Evolutionary conservation across 2,113 vertebrate species (phyloP).

Genomic region (Machaerirhynchus nigripectus): DNA sequence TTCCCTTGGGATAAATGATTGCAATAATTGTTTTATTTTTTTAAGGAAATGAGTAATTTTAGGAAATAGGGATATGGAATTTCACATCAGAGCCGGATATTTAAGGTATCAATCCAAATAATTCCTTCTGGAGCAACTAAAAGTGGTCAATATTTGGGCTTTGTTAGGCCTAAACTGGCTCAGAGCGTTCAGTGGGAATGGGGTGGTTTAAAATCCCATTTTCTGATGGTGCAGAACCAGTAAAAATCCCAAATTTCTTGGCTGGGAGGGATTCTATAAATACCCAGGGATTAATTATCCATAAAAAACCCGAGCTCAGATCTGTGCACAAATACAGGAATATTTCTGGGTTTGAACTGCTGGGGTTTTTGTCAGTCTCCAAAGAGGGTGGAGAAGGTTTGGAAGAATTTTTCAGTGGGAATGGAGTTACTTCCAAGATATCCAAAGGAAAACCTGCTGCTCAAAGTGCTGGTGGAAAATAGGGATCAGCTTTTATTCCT

Average conservation of each 20-base stretch:
- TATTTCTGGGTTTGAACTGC: fast-evolving
- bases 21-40: neutral
- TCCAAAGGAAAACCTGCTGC: neutral
- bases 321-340: neutral
- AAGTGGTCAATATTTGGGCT: neutral
- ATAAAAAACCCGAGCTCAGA: neutral
- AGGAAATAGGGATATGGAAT: neutral
- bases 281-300: neutral
- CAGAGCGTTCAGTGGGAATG: fast-evolving
- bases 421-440: neutral
- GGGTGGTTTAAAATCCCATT: neutral
- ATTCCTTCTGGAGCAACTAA: neutral
- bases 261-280: neutral
- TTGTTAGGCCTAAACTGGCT: neutral
- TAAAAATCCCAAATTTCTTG: neutral
- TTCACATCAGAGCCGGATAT: neutral
- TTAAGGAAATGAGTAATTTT: neutral
- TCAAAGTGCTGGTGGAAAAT: neutral
- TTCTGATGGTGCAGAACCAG: neutral
- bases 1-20: fast-evolving
- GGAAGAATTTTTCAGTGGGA: neutral
- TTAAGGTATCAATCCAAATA: neutral
- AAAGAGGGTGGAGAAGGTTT: neutral
- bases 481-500: neutral
- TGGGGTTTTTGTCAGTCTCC: neutral